Conservation (phyloP, 2,797 vertebrate species). For the Vireo griseus region DNA sequence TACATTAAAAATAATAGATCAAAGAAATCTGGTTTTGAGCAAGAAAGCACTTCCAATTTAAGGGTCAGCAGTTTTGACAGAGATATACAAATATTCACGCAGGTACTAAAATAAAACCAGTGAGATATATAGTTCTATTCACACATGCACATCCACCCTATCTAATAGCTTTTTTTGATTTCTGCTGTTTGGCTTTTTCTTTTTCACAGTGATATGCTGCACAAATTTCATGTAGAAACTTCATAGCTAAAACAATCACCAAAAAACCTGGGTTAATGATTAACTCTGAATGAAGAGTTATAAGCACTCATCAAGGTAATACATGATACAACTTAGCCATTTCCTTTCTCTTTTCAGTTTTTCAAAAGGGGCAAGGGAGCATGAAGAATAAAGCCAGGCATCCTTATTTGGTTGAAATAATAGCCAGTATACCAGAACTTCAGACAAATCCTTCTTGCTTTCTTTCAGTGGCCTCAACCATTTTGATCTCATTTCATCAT, state of each 20-base stretch:
- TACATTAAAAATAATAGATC: conserved; percentile 51
- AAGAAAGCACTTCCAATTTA: conserved; percentile 37
- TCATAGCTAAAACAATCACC: conserved; percentile 52
- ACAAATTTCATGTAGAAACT: conserved; percentile 22
- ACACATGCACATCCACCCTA: background rate
- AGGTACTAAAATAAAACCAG: conserved; percentile 29
- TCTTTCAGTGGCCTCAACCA: conserved; percentile 68
- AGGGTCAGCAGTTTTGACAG: conserved; percentile 40
- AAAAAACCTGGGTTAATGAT: conserved; percentile 71
- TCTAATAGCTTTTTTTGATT: conserved; percentile 62
- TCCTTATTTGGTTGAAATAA: conserved; percentile 70
- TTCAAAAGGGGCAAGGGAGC: conserved; percentile 71
- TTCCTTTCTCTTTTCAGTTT: conserved; percentile 74
- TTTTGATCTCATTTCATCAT: conserved; percentile 72
- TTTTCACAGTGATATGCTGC: conserved; percentile 3
- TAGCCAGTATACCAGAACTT: conserved; percentile 68
- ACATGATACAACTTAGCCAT: conserved; percentile 73
- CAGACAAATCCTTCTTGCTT: conserved; percentile 68
- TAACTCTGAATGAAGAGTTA: conserved; percentile 70
- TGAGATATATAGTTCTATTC: background rate
- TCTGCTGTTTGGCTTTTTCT: conserved; percentile 60
- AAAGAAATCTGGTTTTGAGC: conserved; percentile 30
- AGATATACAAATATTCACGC: conserved; percentile 27
- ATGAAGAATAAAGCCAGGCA: conserved; percentile 60
- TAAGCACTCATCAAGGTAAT: conserved; percentile 75